These are phyloP conservation scores for Corythaixoides concolor DNA, from an alignment of 2,113 vertebrate species.

Conservation along the genomic window DNA sequence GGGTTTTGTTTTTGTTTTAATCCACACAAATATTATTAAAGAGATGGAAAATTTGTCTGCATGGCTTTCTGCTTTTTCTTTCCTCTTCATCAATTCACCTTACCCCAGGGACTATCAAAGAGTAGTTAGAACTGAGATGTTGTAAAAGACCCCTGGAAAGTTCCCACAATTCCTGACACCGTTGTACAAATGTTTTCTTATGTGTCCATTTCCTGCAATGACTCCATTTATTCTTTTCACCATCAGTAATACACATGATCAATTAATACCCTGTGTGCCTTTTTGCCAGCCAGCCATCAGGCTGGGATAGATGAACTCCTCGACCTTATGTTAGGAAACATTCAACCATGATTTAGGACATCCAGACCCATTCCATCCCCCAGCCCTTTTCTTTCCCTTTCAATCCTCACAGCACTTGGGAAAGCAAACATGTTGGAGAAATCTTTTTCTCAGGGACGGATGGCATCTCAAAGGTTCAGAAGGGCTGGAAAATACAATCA, in stretches of 20 bases:
- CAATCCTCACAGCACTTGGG: neutral
- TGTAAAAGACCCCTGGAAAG: neutral
- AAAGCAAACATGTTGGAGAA: neutral
- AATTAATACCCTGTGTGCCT: accelerated
- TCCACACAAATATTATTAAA: neutral
- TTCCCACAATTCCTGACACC: neutral
- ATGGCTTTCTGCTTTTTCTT: neutral
- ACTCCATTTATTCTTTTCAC: neutral
- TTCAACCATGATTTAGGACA: neutral
- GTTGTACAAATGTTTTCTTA: neutral
- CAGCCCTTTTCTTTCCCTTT: neutral
- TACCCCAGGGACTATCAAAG: neutral
- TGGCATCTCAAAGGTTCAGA: neutral
- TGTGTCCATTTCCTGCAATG: neutral
- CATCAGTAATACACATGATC: neutral
- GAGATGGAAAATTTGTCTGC: neutral
- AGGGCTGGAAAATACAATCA: neutral
- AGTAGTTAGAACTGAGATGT: neutral
- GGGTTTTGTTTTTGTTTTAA: neutral
- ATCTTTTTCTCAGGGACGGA: neutral
- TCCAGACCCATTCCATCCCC: neutral
- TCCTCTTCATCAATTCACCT: neutral
- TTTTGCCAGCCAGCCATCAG: neutral
- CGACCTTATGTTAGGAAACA: neutral
- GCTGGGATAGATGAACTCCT: neutral